A percentile compares a stretch with the other conserved stretches of the same genome.
phyloP scores from a whole-genome alignment of 1,140 invertebrate species.

The Tetraneura akinire region DNA sequence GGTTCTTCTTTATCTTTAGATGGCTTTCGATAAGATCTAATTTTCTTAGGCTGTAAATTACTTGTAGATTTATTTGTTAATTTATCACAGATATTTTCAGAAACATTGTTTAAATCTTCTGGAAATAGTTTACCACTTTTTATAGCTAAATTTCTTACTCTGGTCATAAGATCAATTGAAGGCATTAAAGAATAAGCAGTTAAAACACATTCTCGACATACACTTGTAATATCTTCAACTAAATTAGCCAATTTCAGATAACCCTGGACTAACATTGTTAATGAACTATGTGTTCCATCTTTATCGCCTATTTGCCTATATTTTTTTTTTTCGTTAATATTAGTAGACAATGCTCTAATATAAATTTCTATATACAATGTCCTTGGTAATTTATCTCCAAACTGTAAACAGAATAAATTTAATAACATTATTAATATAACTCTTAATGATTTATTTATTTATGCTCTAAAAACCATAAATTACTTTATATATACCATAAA shows the following conservation, averaged over 20 bases:
- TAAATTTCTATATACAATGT: constrained; percentile 72
- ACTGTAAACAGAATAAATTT: constrained; percentile 60
- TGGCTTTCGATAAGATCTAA: too few relatives aligned
- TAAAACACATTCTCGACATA: constrained; percentile 67
- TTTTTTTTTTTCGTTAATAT: constrained; percentile 75
- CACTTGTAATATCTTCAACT: constrained; percentile 58
- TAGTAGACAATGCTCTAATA: constrained; percentile 71
- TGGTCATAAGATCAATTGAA: constrained; percentile 61
- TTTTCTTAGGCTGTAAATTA: not conserved
- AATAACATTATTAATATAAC: too few relatives aligned
- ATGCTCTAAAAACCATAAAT: too few relatives aligned
- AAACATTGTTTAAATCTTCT: constrained; percentile 8
- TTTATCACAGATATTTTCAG: not conserved
- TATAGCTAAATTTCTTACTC: constrained; percentile 59
- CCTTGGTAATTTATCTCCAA: constrained; percentile 63
- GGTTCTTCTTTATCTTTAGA: not conserved
- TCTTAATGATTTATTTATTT: too few relatives aligned
- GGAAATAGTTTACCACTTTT: constrained; percentile 4
- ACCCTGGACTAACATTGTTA: constrained; percentile 63
- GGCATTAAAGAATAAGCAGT: constrained; percentile 69
- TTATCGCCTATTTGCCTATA: constrained; percentile 65
- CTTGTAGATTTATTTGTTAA: not conserved
- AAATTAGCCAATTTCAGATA: constrained; percentile 66
- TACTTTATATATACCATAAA: too few relatives aligned
- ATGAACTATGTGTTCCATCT: constrained; percentile 62